Evolutionary conservation across 1,140 invertebrate genomes (phyloP).

Genomic region (Halesus radiatus): DNA sequence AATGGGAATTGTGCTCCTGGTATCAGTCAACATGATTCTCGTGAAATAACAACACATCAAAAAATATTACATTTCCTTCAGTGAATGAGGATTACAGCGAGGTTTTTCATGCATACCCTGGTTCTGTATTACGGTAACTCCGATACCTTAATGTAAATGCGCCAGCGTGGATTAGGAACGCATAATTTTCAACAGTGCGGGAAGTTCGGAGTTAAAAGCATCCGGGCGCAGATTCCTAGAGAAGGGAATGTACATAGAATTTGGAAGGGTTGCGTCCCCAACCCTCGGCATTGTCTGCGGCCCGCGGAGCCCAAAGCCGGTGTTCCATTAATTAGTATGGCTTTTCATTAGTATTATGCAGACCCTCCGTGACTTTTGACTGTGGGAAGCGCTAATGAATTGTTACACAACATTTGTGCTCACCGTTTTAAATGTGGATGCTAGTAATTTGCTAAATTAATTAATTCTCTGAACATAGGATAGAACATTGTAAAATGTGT

Average conservation of each 20-base stretch:
- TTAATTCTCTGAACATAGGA: no score
- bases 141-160: no score
- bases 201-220: conserved; percentile 1
- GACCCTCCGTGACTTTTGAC: conserved; percentile 23
- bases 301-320: neutral
- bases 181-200: conserved; percentile 4
- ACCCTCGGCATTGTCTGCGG: neutral
- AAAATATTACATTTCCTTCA: no score
- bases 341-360: conserved; percentile 11
- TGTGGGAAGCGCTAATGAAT: conserved; percentile 16
- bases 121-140: no score
- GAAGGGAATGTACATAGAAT: neutral
- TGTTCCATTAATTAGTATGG: conserved; percentile 26
- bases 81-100: no score
- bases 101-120: no score
- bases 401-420: conserved; percentile 3
- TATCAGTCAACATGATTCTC: no score
- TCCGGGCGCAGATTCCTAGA: conserved; percentile 17
- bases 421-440: neutral
- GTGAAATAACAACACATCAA: no score
- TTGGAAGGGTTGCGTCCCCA: neutral
- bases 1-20: no score
- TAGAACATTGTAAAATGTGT: no score
- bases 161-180: conserved; percentile 3
- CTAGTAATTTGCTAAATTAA: neutral